A percentile compares a stretch with the other conserved stretches of the same genome.
Evolutionary conservation across 1,140 invertebrate genomes (phyloP).

Genomic region (Aphaenogaster floridana): DNA sequence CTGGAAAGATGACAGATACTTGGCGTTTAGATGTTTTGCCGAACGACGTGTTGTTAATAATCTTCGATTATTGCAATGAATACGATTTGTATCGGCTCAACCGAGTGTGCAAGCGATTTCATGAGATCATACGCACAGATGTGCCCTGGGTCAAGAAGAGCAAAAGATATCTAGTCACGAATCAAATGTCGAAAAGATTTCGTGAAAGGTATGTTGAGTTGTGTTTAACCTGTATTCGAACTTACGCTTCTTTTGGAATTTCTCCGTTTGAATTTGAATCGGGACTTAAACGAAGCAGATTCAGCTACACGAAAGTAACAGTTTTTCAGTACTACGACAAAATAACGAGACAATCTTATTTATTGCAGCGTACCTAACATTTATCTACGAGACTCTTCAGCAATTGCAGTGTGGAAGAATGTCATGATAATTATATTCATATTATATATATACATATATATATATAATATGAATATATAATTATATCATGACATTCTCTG

Average conservation of each 20-base stretch:
- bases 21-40: slow-evolving; percentile 82
- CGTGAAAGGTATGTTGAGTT: slow-evolving; percentile 80
- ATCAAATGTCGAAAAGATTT: slow-evolving; percentile 82
- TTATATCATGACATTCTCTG: no score
- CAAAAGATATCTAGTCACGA: slow-evolving; percentile 80
- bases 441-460: no score
- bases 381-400: neutral
- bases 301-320: neutral
- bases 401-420: no score
- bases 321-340: neutral
- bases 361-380: neutral
- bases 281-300: neutral
- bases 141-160: slow-evolving; percentile 80
- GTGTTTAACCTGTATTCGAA: slow-evolving; percentile 58
- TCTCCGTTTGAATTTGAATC: neutral
- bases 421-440: no score
- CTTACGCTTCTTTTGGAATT: neutral
- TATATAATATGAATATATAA: no score
- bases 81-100: slow-evolving; percentile 82
- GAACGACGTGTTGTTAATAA: slow-evolving; percentile 81
- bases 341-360: slow-evolving; percentile 5
- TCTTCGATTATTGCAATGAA: slow-evolving; percentile 84
- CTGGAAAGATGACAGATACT: slow-evolving; percentile 78
- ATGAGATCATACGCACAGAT: slow-evolving; percentile 77
- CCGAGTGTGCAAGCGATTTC: slow-evolving; percentile 82